These are phyloP conservation scores for Hermetia illucens DNA, from an alignment of 1,140 invertebrate species.

Conservation along the genomic window DNA sequence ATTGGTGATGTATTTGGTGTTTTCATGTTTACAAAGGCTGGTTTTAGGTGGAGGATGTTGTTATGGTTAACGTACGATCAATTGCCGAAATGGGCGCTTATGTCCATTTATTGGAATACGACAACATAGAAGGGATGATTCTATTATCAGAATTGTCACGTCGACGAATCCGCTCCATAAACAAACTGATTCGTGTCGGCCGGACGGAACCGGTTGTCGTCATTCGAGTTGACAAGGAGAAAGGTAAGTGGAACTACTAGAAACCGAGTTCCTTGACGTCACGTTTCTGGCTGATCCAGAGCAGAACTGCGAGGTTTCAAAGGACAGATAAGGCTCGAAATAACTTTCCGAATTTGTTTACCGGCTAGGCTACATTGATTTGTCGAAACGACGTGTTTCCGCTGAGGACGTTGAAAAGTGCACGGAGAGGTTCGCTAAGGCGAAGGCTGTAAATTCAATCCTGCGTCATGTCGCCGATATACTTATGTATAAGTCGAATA, in stretches of 20 bases:
- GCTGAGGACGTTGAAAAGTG: constrained; percentile 96
- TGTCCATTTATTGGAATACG: constrained; percentile 94
- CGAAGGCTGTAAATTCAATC: constrained; percentile 97
- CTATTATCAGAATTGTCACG: constrained; percentile 91
- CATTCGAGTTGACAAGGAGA: constrained; percentile 98
- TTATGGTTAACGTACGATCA: constrained; percentile 97
- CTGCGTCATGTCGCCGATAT: constrained; percentile 93
- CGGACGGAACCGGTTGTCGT: constrained; percentile 98
- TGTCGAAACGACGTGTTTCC: constrained; percentile 96
- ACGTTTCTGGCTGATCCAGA: too few species aligned
- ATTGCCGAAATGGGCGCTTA: constrained; percentile 99
- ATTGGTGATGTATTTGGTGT: not conserved
- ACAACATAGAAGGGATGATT: constrained; percentile 98
- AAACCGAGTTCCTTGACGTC: not conserved
- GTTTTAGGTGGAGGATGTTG: constrained; percentile 80
- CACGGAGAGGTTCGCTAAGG: constrained; percentile 96
- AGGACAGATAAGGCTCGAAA: too few species aligned
- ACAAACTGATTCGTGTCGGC: constrained; percentile 97
- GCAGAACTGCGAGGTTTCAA: too few species aligned
- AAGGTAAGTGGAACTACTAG: constrained; percentile 75
- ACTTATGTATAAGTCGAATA: constrained; percentile 77
- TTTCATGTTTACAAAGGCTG: not conserved
- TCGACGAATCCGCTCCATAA: constrained; percentile 96
- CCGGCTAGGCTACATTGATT: constrained; percentile 98
- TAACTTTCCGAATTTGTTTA: too few species aligned